Evolutionary conservation across 2,113 vertebrate species (phyloP), one percentile per base, ranked within the genome.

Genomic region (Leuciscus idus): DNA sequence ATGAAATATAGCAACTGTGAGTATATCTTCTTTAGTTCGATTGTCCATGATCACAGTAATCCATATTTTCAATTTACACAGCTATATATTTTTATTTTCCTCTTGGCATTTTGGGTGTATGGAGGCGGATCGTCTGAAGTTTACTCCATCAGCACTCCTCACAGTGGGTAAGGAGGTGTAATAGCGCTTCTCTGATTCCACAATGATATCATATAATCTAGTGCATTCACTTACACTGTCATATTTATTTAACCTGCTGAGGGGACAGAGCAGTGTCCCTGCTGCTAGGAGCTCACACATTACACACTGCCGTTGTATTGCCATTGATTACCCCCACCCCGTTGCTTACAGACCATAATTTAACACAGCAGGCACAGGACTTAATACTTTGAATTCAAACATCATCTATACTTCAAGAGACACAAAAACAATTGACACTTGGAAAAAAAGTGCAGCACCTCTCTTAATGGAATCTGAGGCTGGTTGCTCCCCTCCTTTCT

Each of bases 241-340:
- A 96, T 97, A 97, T 98, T 97, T 98, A 97, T 97, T 97, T 97
- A 97, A 97, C 97, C 97, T 97, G 97, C 97, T 96, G 97, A 93
- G 94, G 96, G 96, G 95, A 94, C 95, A 92, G 93, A 96, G 94
- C 93, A 93, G 95, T 91, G 92, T 95, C 95, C 97, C 95, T 89
- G 96, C 97, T 97, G 97, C 91, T 96, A 95, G 88, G 96, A 96
- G 95, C 96, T 96, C 93, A 94, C 95, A 95, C 96, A 96, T 97
- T 96, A 97, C 97, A 96, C 95, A 95, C 94, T 93, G 95, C 96
- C 21, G 96, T 95, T 95, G 96, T 96, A 96, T 96, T 95, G 93
- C 95, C 96, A 98, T 98, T 97, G 97, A 98, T 97, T 96, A 97
- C 95, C 96, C 95, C 96, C 96, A 96, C 95, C 96, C 96, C 93